Evolutionary conservation across 2,797 vertebrate genomes (phyloP), one percentile per base, ranked within the genome.

Genomic region (Catostomus latipinnis): DNA sequence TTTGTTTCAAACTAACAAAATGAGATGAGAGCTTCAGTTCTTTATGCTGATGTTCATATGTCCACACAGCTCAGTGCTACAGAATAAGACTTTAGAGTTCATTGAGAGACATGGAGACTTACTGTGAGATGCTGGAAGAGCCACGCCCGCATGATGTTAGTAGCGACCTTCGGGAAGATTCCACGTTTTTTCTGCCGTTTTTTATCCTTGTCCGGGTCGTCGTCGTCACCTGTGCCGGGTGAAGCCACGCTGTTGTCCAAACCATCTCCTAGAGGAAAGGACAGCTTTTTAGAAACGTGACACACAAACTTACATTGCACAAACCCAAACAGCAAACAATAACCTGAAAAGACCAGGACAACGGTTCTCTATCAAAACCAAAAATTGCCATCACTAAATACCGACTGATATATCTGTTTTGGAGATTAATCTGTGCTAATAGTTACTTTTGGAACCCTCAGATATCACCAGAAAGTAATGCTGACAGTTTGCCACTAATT

Each of bases 81-180:
- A 6, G 48, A 58, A 0, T 14, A 48, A 43, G 8, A 14, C 11
- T 83, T 72, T 2, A 52, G 22, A 81, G 76, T 9, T 52, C 50
- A 9, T 10, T 10, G 50, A 9, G 50, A 46, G 34, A 53, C 12
- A 50, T n/a, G 11, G 3, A 14, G 83, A 95, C 97, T 96, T 95
- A 99, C 98, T 92, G 97, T 99, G 94, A 99, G 97, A 93, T 99
- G 98, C 91, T 99, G 98, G 93, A 99, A 99, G 84, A 99, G 96
- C 98, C 98, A 99, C 0, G 98, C 98, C 93, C 98, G 96, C 98
- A 99, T 99, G 92, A 99, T 99, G 93, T 99, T 99, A 86, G 98
- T 99, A 90, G 98, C 98, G 94, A 99, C 98, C 95, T 99, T 99
- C 87, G 98, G 98, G 90, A 99, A 99, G 93, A 99, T 99, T 92